Conservation (phyloP, 2,113 vertebrate genomes). For the Pitta sordida region DNA sequence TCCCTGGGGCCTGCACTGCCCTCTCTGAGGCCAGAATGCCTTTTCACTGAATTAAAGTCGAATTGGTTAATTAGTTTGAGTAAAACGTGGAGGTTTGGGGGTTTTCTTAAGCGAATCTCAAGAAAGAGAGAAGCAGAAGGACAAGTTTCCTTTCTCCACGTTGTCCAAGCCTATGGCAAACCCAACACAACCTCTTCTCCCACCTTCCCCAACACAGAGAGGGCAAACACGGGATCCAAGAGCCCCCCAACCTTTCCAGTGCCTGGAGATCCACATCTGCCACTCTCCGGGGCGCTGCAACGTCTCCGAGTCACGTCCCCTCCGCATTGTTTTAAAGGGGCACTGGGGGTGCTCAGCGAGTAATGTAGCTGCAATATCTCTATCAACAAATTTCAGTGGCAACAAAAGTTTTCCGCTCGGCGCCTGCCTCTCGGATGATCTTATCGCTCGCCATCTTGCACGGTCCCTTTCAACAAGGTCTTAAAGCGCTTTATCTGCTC, state of each 20-base stretch:
- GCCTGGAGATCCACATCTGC: neutral
- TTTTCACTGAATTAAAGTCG: neutral
- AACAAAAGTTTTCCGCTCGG: conserved; percentile 72
- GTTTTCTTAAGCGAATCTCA: neutral
- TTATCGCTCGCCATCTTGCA: conserved; percentile 73
- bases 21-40: neutral
- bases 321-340: neutral
- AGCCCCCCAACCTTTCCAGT: neutral
- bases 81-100: neutral
- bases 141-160: neutral
- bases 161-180: neutral
- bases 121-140: neutral
- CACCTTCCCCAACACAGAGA: too few species aligned
- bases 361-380: conserved; percentile 70
- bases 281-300: neutral
- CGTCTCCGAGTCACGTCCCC: neutral
- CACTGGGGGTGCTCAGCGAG: neutral
- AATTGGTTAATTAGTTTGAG: neutral
- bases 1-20: neutral
- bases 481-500: conserved; percentile 76
- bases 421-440: conserved; percentile 39
- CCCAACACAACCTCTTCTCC: neutral
- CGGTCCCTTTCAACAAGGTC: conserved; percentile 76
- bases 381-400: conserved; percentile 70
- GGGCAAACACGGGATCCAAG: neutral